A percentile compares a stretch with the other conserved stretches of the same genome.
Conservation (phyloP, 2,888 invertebrate genomes). For the Oxyteleia sp. region DNA sequence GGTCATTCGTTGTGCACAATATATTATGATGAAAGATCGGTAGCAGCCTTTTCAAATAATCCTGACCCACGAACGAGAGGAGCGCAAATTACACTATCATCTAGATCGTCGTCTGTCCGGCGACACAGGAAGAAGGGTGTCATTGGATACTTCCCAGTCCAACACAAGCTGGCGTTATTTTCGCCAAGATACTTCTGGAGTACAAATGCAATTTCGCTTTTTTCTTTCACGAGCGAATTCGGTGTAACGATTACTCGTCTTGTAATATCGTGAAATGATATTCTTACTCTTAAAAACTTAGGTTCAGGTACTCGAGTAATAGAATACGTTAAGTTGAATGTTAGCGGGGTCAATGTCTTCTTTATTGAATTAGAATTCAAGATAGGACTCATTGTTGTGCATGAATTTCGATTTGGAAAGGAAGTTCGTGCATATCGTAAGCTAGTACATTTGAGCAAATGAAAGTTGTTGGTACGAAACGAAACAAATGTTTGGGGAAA, state of each 20-base stretch:
- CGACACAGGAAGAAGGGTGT: conserved; percentile 72
- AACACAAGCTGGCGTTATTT: conserved; percentile 45
- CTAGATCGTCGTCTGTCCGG: conserved; percentile 70
- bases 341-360: conserved; percentile 16
- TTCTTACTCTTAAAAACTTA: conserved; percentile 5
- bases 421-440: background rate
- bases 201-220: conserved; percentile 56
- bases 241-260: conserved; percentile 14
- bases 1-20: background rate
- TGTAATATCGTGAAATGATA: conserved; percentile 18
- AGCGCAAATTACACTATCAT: conserved; percentile 70
- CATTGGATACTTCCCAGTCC: conserved; percentile 67
- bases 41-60: conserved; percentile 49
- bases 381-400: background rate
- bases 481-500: too few species aligned
- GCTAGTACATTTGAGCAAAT: background rate
- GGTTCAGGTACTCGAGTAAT: background rate
- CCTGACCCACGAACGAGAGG: conserved; percentile 46
- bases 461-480: too few species aligned
- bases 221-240: conserved; percentile 15
- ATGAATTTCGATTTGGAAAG: conserved; percentile 16
- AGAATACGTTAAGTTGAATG: conserved; percentile 17
- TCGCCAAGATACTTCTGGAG: conserved; percentile 52
- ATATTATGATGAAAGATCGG: conserved; percentile 44
- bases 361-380: conserved; percentile 35